Base-by-base conservation (phyloP, 2,888 invertebrate species). In the Noctua comes region DNA sequence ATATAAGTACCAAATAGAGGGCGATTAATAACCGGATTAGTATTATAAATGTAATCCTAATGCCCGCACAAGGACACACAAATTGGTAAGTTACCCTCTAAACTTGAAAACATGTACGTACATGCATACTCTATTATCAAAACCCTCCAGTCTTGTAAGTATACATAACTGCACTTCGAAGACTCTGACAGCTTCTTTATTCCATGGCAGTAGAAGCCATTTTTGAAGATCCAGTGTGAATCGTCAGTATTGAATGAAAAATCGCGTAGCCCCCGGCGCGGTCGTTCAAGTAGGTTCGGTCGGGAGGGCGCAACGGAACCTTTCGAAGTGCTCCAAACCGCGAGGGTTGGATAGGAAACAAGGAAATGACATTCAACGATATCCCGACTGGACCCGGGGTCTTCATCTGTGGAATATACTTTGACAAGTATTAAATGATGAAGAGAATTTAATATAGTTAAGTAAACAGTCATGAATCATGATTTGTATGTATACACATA, bases 301-400 rank as follows among this genome's bases (percentile, higher is more conserved):
- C 84, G 79, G 87, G 84, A 87, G 87, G 84, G 87, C 73, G 87
- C 84, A 76, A 57, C 84, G 73, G 75, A 78, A 76, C 87, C 84
- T 84, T 87, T 84, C 76, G 87, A 84, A 86, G 73, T 87, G 84
- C 80, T 48, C 73, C 46, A 5, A 79, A 79, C 84, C 27, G 71
- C 51, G 87, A 72, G 80, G 80, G 86, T 69, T 2, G 71, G 71
- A 72, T 87, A 86, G 87, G 87, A 83, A 86, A 40, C 59, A 64
- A 24, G 84, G 59, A 83, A 83, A 86, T 86, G 68, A 76, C 68
- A 59, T 71, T 73, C 86, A 64, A 75, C 64, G 71, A 83, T 73
- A 62, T 59, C 59, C 79, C 48, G 40, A n/a, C 21, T 18, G 18
- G 46, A 72, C 59, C 18, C 69, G 40, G 43, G n/a, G 40, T 27